A percentile compares a stretch with the other conserved stretches of the same genome.
These are phyloP conservation scores for Phoeniculus purpureus DNA, from an alignment of 2,797 vertebrate genomes.

Conservation along the genomic window DNA sequence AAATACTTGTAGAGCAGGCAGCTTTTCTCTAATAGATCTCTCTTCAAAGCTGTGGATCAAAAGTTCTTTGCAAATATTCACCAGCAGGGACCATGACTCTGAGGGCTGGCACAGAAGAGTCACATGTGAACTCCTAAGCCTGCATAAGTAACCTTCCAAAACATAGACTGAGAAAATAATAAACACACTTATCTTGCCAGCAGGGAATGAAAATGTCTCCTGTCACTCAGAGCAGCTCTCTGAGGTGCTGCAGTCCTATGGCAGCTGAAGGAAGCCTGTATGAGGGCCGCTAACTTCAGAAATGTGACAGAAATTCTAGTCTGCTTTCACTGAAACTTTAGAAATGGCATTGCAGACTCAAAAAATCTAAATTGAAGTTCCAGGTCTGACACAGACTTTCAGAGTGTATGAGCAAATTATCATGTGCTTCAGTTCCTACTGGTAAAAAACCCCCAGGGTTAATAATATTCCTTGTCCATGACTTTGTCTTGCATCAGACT, in stretches of 20 bases:
- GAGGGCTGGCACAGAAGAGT: background rate
- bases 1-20: conserved; percentile 15
- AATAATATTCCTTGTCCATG: background rate
- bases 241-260: background rate
- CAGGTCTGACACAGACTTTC: conserved; percentile 18
- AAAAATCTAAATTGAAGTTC: conserved; percentile 46
- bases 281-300: conserved; percentile 1
- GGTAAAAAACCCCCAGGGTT: background rate
- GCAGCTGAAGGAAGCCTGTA: background rate
- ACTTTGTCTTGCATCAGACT: background rate
- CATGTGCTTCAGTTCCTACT: background rate
- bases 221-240: conserved; percentile 19
- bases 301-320: conserved; percentile 33
- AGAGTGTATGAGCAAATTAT: conserved; percentile 12
- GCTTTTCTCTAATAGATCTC: conserved; percentile 39
- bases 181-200: conserved; percentile 33
- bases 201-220: background rate
- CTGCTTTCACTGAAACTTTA: conserved; percentile 15
- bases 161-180: conserved; percentile 1
- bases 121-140: conserved; percentile 9
- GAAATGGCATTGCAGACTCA: conserved; percentile 1
- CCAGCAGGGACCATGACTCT: conserved; percentile 17
- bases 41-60: conserved; percentile 51
- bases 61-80: conserved; percentile 25
- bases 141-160: conserved; percentile 39